Percentiles rank a stretch among this genome's conserved stretches.
Evolutionary conservation across 2,113 vertebrate genomes (phyloP).

Genomic region (Cranoglanis bouderius): DNA sequence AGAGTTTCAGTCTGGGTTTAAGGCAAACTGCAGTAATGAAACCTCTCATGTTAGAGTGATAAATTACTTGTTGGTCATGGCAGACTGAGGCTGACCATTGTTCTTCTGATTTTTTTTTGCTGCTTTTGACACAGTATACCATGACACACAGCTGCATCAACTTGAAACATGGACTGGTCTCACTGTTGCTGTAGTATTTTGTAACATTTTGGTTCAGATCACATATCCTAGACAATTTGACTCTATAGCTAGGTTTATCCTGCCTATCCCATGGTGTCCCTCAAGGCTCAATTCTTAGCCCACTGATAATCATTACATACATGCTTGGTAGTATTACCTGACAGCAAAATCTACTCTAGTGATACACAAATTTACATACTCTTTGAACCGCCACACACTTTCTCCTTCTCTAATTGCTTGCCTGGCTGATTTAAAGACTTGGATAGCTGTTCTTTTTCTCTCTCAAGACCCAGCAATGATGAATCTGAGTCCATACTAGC

Average conservation of each 20-base stretch:
- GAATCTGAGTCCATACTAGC: neutral
- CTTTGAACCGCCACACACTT: neutral
- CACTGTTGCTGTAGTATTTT: neutral
- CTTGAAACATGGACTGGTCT: neutral
- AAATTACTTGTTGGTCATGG: neutral
- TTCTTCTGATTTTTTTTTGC: neutral
- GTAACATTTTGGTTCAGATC: neutral
- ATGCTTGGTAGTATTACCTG: neutral
- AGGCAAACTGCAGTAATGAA: constrained; percentile 1
- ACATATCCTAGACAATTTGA: neutral
- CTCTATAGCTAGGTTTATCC: neutral
- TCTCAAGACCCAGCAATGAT: neutral
- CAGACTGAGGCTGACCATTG: neutral
- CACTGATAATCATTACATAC: neutral
- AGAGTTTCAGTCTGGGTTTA: neutral
- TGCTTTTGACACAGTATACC: neutral
- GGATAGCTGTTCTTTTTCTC: neutral
- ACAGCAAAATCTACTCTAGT: neutral
- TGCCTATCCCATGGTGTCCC: neutral
- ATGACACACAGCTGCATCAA: neutral
- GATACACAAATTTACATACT: neutral
- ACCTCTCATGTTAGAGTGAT: neutral
- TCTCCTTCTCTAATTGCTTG: neutral
- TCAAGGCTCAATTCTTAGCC: neutral
- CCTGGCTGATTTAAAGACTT: neutral